Base-by-base conservation (phyloP, 2,797 vertebrate genomes). In the Cyclopterus lumpus region DNA sequence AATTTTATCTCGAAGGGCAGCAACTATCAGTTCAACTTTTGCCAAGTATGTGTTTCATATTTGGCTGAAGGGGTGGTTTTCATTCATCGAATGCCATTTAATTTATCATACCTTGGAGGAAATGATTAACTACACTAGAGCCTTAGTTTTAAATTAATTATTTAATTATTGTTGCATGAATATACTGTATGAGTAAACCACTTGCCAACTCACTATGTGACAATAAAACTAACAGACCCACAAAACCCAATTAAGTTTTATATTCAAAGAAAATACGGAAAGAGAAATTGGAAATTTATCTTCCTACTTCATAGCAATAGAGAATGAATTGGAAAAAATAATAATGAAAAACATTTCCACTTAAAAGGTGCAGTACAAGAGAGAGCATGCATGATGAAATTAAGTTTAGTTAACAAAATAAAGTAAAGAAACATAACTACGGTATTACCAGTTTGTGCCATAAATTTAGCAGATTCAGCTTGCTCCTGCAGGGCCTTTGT, bases 381-480 rank as follows among this genome's bases (percentile, higher is more conserved):
- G 90, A 95, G 93, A 96, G 96, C 98, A 99, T 99, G 98, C 98
- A 99, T 98, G 96, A 97, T 97, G 97, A 97, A 94, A 95, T 95
- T 95, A 95, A 92, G 91, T 95, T 95, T 95, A 95, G 94, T 94
- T 94, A 92, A 95, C 89, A 94, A 93, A 94, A 94, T 92, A 95
- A 94, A 94, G 92, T 92, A 93, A 95, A 94, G 94, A 94, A 95
- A 95, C 94, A 97, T 97, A 99, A 97, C 97, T 99, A 98, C 97
- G 96, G 95, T 97, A 99, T 99, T 99, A 99, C 98, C 98, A 99
- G 98, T 99, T 99, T 99, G 98, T 99, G 98, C 98, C 98, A 99
- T 99, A 99, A 99, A 99, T 99, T 98, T 99, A 99, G 98, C 97
- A 97, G 98, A 97, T 94, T 99, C 98, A 97, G 97, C 98, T 98